phyloP scores from a whole-genome alignment of 2,888 invertebrate species.

The Trachelus iudaicus region DNA sequence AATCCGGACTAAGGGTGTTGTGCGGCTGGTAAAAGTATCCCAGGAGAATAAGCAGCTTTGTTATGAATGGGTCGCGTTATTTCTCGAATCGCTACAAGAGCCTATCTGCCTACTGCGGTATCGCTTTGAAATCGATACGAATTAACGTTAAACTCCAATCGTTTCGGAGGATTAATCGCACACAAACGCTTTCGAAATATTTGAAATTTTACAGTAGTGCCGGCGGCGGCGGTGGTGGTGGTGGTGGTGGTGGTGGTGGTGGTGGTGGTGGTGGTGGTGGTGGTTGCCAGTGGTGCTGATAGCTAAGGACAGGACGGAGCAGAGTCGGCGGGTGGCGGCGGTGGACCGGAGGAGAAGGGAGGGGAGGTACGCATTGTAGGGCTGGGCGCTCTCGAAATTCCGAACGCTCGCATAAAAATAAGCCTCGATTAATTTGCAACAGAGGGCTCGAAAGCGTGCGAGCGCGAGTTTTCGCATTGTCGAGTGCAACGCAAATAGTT shows the following conservation, averaged over 20 bases:
- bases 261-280: no score
- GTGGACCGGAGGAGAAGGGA: constrained; percentile 12
- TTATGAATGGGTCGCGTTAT: neutral
- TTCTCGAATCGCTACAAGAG: neutral
- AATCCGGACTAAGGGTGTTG: neutral
- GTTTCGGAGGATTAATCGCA: constrained; percentile 26
- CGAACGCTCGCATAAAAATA: neutral
- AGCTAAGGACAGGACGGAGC: constrained; percentile 9
- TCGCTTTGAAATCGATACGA: constrained; percentile 21
- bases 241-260: no score
- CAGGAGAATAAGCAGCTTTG: neutral
- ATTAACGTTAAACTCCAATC: constrained; percentile 21
- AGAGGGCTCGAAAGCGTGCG: neutral
- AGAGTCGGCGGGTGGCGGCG: constrained; percentile 5
- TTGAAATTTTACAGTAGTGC: constrained; percentile 16
- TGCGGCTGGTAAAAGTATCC: neutral
- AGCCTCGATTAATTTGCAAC: constrained; percentile 1
- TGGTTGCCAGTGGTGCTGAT: neutral
- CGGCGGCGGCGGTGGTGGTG: constrained; percentile 12
- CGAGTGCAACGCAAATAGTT: neutral
- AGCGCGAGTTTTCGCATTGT: neutral
- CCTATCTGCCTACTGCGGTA: neutral
- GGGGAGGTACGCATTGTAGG: neutral
- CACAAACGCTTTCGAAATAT: constrained; percentile 32
- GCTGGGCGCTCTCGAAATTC: neutral